These are phyloP conservation scores for Pyrrhosoma nymphula DNA, from an alignment of 2,888 invertebrate genomes.

Conservation along the genomic window DNA sequence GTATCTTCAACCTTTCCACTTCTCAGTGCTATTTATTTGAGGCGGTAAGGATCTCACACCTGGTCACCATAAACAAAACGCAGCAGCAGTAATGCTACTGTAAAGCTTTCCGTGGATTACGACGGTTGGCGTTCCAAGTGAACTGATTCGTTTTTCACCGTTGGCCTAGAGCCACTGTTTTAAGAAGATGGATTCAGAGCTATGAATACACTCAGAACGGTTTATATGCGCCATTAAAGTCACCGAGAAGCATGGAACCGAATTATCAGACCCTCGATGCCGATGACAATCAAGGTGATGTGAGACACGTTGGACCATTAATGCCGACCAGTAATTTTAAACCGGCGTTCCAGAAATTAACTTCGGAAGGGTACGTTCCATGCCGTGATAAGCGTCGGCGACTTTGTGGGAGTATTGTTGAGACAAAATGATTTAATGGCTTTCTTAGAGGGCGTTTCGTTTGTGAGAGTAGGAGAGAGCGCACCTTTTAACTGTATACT, in stretches of 20 bases:
- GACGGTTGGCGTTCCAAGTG: slow-evolving; percentile 33
- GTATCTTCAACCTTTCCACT: background rate
- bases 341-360: background rate
- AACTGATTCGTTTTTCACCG: slow-evolving; percentile 36
- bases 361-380: background rate
- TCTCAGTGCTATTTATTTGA: background rate
- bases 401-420: background rate
- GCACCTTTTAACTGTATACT: background rate
- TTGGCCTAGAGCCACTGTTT: slow-evolving; percentile 54
- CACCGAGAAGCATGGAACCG: background rate
- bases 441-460: background rate
- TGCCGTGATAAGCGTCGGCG: background rate
- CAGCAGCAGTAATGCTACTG: background rate
- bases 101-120: background rate
- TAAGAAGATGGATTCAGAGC: slow-evolving; percentile 18
- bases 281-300: background rate
- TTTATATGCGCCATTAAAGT: slow-evolving; percentile 48
- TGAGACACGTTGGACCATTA: background rate
- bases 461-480: background rate
- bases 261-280: slow-evolving; percentile 4
- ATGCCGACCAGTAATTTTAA: background rate
- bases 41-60: background rate
- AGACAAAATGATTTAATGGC: background rate
- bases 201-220: slow-evolving; percentile 44
- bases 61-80: slow-evolving; percentile 45